Evolutionary conservation across 1,140 invertebrate species (phyloP), one percentile per base, ranked within the genome.

Genomic region (Luehdorfia chinensis): DNA sequence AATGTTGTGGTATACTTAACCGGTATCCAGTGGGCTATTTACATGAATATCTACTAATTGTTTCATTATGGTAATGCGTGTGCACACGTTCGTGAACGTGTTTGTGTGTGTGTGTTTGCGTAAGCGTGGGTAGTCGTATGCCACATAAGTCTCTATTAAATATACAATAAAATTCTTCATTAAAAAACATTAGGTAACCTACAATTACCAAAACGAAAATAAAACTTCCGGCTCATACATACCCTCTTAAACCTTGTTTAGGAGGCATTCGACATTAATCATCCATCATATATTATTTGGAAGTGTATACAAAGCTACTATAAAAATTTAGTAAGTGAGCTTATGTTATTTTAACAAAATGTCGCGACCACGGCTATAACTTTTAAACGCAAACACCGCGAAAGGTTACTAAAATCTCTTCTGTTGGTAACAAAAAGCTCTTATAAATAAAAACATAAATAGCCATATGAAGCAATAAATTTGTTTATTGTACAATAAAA

Each of bases 401-500:
- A 68, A 67, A 72, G 57, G 59, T 68, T 68, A 74, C 65, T 56
- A 62, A 66, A 69, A 73, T 65, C 49, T 64, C 50, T 64, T 60
- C 49, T 48, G 59, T 57, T 66, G 45, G 43, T 50, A 67, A 70
- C 66, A 79, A 75, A 79, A 79, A 73, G 66, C 60, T 64, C 66
- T 78, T 71, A 80, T 79, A 78, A 84, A 81, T 79, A 85, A 83
- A 81, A 83, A 79, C 67, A 79, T 79, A 85, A 81, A 81, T 74
- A 83, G 63, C 66, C 75, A 75, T 85, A 80, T 79, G 75, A 71
- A 70, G 81, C 68, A 80, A 84, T 85, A 84, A 85, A 85, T 85
- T 80, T 78, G 70, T 85, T 85, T 83, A 85, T 85, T 74, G 75
- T 84, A 81, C 70, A 84, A 85, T 85, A 85, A 85, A 84, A 81